Evolutionary conservation across 1,140 invertebrate species (phyloP).

Genomic region (Drosophila oshimai): DNA sequence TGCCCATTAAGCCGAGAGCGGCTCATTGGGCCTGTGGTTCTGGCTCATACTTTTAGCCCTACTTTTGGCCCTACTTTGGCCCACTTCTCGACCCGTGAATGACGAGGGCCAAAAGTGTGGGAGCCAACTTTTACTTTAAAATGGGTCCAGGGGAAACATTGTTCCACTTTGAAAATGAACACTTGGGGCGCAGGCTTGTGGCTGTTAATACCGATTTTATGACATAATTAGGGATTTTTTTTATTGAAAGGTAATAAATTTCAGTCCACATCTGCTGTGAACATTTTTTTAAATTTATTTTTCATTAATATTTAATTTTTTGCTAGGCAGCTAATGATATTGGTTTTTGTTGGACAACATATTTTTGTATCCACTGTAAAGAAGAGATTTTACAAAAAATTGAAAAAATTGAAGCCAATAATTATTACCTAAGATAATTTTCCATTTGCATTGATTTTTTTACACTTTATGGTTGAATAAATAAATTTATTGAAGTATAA

Average conservation of each 20-base stretch:
- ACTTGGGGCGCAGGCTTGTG: not conserved
- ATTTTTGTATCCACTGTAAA: too few species aligned
- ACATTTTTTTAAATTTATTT: not conserved
- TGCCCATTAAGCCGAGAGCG: slow-evolving; percentile 58
- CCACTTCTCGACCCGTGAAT: slow-evolving; percentile 3
- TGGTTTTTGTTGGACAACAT: too few species aligned
- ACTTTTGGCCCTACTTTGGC: not conserved
- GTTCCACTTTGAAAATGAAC: not conserved
- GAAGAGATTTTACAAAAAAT: too few species aligned
- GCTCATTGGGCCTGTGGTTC: slow-evolving; percentile 46
- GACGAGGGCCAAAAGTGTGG: slow-evolving; percentile 1
- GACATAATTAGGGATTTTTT: slow-evolving; percentile 16
- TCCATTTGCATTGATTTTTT: too few species aligned
- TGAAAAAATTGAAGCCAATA: too few species aligned
- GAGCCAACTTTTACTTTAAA: slow-evolving; percentile 14
- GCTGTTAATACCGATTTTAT: slow-evolving; percentile 18
- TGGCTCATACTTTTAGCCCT: not conserved
- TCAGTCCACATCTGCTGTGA: not conserved
- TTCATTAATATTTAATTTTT: not conserved
- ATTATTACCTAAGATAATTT: too few species aligned
- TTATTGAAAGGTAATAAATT: slow-evolving; percentile 14
- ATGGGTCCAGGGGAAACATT: slow-evolving; percentile 6
- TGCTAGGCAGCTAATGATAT: too few species aligned
- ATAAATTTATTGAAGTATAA: too few species aligned
- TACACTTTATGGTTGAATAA: too few species aligned